Percentiles rank a stretch among this genome's conserved stretches.
Evolutionary conservation across 2,113 vertebrate genomes (phyloP).

Genomic region (Myotis yumanensis): DNA sequence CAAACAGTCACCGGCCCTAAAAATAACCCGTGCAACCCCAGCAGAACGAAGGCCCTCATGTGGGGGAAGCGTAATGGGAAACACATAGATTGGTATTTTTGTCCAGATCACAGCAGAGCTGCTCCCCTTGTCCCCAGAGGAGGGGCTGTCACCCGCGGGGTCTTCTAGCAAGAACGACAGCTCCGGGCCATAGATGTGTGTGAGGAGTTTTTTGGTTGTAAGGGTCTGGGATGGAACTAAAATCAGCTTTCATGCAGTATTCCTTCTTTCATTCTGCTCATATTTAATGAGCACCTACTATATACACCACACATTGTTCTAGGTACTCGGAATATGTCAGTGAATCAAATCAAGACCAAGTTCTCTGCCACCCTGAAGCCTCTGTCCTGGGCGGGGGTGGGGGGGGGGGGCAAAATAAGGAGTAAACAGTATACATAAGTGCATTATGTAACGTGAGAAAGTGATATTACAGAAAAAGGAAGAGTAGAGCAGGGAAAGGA

Average conservation of each 20-base stretch:
- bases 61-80: slow-evolving; percentile 60
- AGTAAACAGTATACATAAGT: not conserved
- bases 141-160: not conserved
- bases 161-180: not conserved
- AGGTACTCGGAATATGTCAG: not conserved
- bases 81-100: slow-evolving; percentile 51
- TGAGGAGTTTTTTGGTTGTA: not conserved
- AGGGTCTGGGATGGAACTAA: not conserved
- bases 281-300: not conserved
- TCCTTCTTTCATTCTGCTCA: not conserved
- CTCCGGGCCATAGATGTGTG: not conserved
- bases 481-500: not conserved
- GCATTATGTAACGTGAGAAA: not conserved
- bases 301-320: not conserved
- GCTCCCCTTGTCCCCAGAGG: not conserved
- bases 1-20: slow-evolving; percentile 58
- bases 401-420: not conserved
- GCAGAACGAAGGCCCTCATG: slow-evolving; percentile 40
- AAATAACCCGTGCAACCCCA: slow-evolving; percentile 63
- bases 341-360: not conserved
- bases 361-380: not conserved
- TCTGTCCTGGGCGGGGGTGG: not conserved
- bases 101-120: not conserved
- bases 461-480: not conserved
- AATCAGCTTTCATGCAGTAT: not conserved